Evolutionary conservation across 2,797 vertebrate species (phyloP).

Genomic region (Choloepus didactylus): DNA sequence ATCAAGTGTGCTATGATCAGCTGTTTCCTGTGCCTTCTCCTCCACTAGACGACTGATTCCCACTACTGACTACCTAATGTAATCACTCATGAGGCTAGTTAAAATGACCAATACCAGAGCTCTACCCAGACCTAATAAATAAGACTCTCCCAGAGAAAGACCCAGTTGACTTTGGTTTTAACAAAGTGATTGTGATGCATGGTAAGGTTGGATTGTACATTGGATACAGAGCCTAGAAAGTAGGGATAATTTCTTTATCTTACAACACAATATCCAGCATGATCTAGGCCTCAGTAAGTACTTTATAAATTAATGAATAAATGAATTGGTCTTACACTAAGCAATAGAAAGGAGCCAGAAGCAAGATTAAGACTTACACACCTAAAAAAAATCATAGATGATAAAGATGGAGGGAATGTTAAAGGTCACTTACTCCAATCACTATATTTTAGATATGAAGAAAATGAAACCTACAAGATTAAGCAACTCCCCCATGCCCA

Average conservation of each 20-base stretch:
- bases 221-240: not conserved
- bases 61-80: not conserved
- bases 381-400: not conserved
- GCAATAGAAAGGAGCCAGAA: not conserved
- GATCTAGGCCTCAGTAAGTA: not conserved
- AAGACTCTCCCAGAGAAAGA: not conserved
- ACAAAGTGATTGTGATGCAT: not conserved
- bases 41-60: not conserved
- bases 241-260: not conserved
- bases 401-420: not conserved
- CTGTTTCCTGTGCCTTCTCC: not conserved
- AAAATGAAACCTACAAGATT: not conserved
- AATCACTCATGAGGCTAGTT: not conserved
- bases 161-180: not conserved
- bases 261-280: not conserved
- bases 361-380: not conserved
- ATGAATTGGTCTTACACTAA: not conserved
- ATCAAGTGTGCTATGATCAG: not conserved
- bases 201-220: not conserved
- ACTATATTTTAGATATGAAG: not conserved
- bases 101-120: not conserved
- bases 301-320: constrained; percentile 6
- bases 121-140: not conserved
- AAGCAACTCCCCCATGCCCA: not conserved
- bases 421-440: not conserved